Evolutionary conservation across 2,113 vertebrate genomes (phyloP).

Genomic region (Empidonax alnorum): DNA sequence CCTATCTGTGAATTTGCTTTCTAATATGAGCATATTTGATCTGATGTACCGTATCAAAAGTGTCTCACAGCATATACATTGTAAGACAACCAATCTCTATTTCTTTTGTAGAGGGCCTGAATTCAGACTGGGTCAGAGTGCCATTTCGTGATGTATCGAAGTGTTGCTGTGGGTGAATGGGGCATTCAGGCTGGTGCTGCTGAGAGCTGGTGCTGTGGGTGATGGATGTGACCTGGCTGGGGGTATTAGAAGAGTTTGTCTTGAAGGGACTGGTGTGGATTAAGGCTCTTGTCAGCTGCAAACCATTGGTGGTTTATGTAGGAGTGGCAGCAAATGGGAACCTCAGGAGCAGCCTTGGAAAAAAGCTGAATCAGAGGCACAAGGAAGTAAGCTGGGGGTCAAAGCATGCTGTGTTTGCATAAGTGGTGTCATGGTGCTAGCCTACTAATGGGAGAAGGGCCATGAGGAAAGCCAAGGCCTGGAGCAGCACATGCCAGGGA

Average conservation of each 20-base stretch:
- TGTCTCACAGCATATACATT: rapidly evolving
- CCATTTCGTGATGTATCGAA: rapidly evolving
- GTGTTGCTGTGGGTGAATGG: rapidly evolving
- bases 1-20: not conserved
- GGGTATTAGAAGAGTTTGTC: not conserved
- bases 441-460: not conserved
- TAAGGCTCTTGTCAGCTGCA: not conserved
- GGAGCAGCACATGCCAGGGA: not conserved
- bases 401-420: not conserved
- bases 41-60: not conserved
- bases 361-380: not conserved
- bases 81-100: not conserved
- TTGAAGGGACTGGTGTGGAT: not conserved
- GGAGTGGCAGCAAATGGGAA: not conserved
- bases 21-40: not conserved
- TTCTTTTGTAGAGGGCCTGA: not conserved
- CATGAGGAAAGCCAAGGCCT: not conserved
- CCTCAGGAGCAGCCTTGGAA: not conserved
- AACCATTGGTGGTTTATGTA: not conserved
- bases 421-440: not conserved
- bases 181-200: not conserved
- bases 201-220: rapidly evolving
- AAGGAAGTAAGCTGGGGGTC: not conserved
- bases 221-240: not conserved
- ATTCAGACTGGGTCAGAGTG: not conserved